Evolutionary conservation across 2,888 invertebrate species (phyloP), one percentile per base, ranked within the genome.

Genomic region (Molorchus minor): DNA sequence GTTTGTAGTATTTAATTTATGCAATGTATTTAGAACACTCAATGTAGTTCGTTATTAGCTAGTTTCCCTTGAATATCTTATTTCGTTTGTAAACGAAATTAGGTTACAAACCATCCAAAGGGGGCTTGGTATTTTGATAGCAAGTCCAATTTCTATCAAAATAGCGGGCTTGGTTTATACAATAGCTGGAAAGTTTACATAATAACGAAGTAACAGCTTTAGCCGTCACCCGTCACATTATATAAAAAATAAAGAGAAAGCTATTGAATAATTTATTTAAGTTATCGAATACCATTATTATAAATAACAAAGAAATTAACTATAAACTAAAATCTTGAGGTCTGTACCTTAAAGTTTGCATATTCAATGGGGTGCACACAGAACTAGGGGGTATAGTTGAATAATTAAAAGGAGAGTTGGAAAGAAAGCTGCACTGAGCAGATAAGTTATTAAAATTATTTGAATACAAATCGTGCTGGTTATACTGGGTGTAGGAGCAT

Each of bases 401-500:
- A 63, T 77, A 79, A 70, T 74, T 79, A 55, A 79, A 76, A 3
- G 71, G 71, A 45, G 71, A 72, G n/a, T 76, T 68, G 2, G 78
- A 73, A 35, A 80, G 68, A 67, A 79, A 79, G 33, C 74, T 68
- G 65, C 77, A 79, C 8, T 78, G 77, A 40, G 68, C 65, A 21
- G 68, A 64, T 21, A 77, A 43, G 47, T 69, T 73, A 62, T 67
- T 74, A 40, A 76, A 71, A 62, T 73, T 69, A 53, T 68, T 72
- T 3, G 70, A 62, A 47, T 77, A 78, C 16, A 79, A 58, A 44
- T 80, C 79, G 30, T 75, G 73, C 15, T 78, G 77, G 19, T 72
- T 69, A 49, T 79, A 79, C 59, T 79, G 79, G 10, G 74, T 55
- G 51, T 77, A 77, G 3, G 77, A 69, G 59, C 79, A 79, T 67